Evolutionary conservation across 2,113 vertebrate genomes (phyloP), one percentile per base, ranked within the genome.

Genomic region (Nematolebias whitei): DNA sequence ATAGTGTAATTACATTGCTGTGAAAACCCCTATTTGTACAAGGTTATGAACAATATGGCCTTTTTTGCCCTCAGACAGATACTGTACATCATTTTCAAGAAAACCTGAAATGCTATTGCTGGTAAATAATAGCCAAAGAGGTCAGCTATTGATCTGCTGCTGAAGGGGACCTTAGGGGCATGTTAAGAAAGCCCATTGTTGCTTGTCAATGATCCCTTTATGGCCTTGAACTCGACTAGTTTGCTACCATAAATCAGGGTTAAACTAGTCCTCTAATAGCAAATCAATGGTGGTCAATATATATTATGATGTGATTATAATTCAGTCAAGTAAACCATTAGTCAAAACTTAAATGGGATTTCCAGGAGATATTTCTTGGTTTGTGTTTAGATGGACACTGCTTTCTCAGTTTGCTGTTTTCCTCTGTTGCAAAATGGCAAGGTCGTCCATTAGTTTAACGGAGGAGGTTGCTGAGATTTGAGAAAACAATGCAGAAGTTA

Each of bases 81-180:
- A 84, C 76, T 79, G 86, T 88, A 76, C 63, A 69, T 87, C 68
- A 85, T 81, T 78, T 80, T 63, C 64, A 74, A 47, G 58, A 83
- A 79, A 78, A 78, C 38, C 69, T 55, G 66, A 78, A 88, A 77
- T 53, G 84, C 74, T 76, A 70, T 85, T 79, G 53, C 59, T 68
- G 1, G 64, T 85, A 85, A 87, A 72, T 86, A 89, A 91, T 84
- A 62, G 81, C 72, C n/a, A 18, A 24, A 55, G 75, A 78, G 88
- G 87, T 91, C 88, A 87, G 56, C 49, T 88, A 92, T 93, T 79
- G 92, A 93, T 93, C 87, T n/a, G 40, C 18, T 79, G 68, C 81
- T 82, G 75, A 65, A 76, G 70, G 70, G 52, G 68, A 87, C 90
- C 89, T 87, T 71, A 80, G 81, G 85, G 91, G 78, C 86, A 89